Base-by-base conservation (phyloP, 2,113 vertebrate genomes). In the Pomatorhinus ruficollis region DNA sequence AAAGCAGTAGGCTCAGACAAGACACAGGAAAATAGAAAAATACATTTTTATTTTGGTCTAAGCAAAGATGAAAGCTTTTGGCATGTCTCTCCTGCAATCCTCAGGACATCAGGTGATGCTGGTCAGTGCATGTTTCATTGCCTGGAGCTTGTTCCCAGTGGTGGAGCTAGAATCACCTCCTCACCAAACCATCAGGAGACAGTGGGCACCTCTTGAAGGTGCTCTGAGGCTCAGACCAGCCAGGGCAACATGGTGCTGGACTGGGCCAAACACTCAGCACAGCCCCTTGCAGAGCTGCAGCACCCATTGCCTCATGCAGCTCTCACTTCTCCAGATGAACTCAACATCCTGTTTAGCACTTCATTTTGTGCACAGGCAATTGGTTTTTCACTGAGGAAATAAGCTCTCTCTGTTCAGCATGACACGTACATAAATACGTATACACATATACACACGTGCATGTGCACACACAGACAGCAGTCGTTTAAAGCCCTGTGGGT, bases 321-420 rank as follows among this genome's bases (percentile, higher is more conserved):
- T 87, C 90, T 94, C 72, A 61, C 77, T 65, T 91, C 87, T 79
- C 77, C 85, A 90, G 77, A 69, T 81, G 83, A 83, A 79, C 83
- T 93, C 92, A 89, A 24, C 91, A 93, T 95, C 90, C 93, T 95
- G 94, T 65, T 86, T 88, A 83, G 88, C 93, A 96, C 91, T 85
- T 96, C 84, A 93, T 96, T 94, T 94, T 78, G 83, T n/a, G 57
- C 56, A 37, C 19, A 85, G 87, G 61, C 90, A 64, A 70, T 83
- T 70, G 86, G 47, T 82, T 93, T 94, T 95, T 82, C 87, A 75
- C 63, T 8, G 57, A 96, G 95, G 93, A 96, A 97, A 95, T 89
- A 83, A 78, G 88, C 57, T 83, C 78, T 72, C 87, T 72, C 50
- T 63, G 66, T 68, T 94, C 77, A 37, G 66, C 1, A 0, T 13